phyloP scores from a whole-genome alignment of 2,113 vertebrate species.

The Gyps fulvus region DNA sequence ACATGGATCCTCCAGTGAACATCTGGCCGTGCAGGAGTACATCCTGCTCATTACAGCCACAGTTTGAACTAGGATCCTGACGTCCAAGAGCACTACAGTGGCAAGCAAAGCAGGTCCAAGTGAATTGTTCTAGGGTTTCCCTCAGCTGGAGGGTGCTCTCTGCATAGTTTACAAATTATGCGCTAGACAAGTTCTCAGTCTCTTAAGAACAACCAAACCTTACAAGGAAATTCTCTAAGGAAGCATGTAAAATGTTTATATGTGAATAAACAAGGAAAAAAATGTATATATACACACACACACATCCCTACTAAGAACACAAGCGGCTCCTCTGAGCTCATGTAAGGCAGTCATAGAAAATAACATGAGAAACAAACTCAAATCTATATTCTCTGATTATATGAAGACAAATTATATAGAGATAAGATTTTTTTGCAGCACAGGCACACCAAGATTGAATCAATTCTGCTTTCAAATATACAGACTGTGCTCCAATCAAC shows the following conservation, averaged over 20 bases:
- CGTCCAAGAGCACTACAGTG: not conserved
- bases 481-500: slow-evolving; percentile 3
- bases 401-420: not conserved
- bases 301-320: not conserved
- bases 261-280: not conserved
- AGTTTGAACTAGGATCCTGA: not conserved
- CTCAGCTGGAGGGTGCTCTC: not conserved
- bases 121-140: not conserved
- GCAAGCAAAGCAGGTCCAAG: not conserved
- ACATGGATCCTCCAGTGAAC: not conserved
- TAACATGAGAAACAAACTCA: not conserved
- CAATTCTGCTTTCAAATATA: slow-evolving; percentile 22
- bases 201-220: slow-evolving; percentile 38
- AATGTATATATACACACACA: not conserved
- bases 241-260: slow-evolving; percentile 31
- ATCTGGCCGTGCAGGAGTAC: not conserved
- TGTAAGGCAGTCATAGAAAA: not conserved
- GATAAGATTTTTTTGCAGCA: not conserved
- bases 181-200: not conserved
- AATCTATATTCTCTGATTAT: not conserved
- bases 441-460: not conserved
- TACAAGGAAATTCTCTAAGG: slow-evolving; percentile 44
- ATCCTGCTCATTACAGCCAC: not conserved
- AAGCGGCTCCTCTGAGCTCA: not conserved
- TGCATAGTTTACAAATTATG: slow-evolving; percentile 21